Conservation (phyloP, 2,797 vertebrate species). For the Scyliorhinus canicula region DNA sequence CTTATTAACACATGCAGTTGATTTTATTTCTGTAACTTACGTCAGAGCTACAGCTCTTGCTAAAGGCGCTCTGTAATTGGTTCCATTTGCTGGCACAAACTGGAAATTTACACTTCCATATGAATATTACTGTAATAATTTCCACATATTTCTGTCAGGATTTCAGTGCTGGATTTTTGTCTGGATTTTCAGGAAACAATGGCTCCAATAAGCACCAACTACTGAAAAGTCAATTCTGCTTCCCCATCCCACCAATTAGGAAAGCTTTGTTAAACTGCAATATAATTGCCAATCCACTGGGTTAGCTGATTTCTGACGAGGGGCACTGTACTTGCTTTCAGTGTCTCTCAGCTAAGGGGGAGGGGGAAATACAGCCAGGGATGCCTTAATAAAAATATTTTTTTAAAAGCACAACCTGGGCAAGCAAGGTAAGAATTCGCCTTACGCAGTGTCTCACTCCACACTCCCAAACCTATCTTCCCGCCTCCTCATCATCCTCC, state of each 20-base stretch:
- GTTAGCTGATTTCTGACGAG: not conserved
- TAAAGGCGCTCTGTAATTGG: conserved; percentile 24
- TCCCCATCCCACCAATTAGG: not conserved
- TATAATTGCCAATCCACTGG: not conserved
- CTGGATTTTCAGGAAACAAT: not conserved
- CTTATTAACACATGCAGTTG: conserved; percentile 32
- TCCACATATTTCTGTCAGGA: not conserved
- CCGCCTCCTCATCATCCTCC: too few relatives aligned
- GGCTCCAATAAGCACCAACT: not conserved
- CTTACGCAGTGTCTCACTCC: too few relatives aligned
- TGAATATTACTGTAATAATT: conserved; percentile 8
- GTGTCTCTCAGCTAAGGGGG: not conserved
- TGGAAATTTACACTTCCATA: conserved; percentile 1
- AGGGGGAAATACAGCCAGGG: not conserved
- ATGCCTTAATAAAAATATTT: too few relatives aligned
- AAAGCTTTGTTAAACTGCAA: not conserved
- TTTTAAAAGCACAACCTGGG: too few relatives aligned
- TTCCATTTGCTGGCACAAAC: conserved; percentile 13
- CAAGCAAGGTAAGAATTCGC: too few relatives aligned
- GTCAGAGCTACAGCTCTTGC: conserved; percentile 30
- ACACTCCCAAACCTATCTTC: too few relatives aligned
- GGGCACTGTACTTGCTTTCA: not conserved
- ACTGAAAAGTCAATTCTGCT: not conserved
- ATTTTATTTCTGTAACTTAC: conserved; percentile 25
- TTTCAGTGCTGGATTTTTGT: not conserved